Evolutionary conservation across 2,113 vertebrate species (phyloP).

Genomic region (Corydoras sp.): DNA sequence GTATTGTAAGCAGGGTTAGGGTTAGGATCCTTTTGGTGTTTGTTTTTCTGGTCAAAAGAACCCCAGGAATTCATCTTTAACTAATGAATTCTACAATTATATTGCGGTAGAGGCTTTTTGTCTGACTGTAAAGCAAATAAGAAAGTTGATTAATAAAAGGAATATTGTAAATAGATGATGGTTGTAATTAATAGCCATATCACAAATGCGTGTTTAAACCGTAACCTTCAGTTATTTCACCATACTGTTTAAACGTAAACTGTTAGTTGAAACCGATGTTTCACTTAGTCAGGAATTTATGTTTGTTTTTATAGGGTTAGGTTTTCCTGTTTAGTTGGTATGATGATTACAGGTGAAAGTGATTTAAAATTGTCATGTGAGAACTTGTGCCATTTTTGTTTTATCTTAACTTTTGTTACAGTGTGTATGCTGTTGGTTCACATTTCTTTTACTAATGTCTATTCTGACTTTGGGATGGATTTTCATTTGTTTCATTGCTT

Average conservation of each 20-base stretch:
- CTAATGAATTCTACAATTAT: too few relatives aligned
- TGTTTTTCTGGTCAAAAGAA: too few relatives aligned
- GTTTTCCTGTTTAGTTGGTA: conserved; percentile 16
- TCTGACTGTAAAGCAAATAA: too few relatives aligned
- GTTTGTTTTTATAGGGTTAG: not conserved
- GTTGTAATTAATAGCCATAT: too few relatives aligned
- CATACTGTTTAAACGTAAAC: not conserved
- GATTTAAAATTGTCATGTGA: not conserved
- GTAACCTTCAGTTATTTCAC: not conserved
- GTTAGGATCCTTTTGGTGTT: too few relatives aligned
- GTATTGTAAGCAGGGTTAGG: too few relatives aligned
- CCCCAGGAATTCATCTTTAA: too few relatives aligned
- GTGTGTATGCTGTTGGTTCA: conserved; percentile 69
- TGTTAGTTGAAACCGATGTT: not conserved
- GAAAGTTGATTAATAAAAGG: too few relatives aligned
- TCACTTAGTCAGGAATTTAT: too few relatives aligned
- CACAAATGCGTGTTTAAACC: too few relatives aligned
- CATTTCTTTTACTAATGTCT: conserved; percentile 66
- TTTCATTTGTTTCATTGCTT: conserved; percentile 75
- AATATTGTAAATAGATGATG: too few relatives aligned
- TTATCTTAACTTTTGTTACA: conserved; percentile 49
- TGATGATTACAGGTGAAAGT: conserved; percentile 10
- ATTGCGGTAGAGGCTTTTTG: too few relatives aligned
- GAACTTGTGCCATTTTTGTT: not conserved
- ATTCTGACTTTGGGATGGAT: conserved; percentile 78